These are phyloP conservation scores for Thalassoma bifasciatum DNA, from an alignment of 2,113 vertebrate species.

Conservation along the genomic window DNA sequence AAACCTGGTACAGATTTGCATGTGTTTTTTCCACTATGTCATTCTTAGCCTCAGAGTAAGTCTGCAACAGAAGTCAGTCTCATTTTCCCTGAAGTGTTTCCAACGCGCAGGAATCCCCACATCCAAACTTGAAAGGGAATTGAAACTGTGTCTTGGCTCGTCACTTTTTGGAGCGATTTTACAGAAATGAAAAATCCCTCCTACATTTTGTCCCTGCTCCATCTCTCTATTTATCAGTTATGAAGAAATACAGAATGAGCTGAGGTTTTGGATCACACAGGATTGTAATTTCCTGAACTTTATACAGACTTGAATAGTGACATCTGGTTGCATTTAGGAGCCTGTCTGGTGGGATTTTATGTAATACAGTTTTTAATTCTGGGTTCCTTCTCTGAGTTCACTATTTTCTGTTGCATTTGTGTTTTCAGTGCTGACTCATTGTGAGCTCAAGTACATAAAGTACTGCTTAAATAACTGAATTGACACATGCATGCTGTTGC, in stretches of 20 bases:
- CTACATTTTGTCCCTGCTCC: background rate
- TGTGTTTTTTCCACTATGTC: background rate
- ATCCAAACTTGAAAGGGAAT: background rate
- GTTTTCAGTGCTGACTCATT: background rate
- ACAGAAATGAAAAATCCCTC: background rate
- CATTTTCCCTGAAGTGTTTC: slow-evolving; percentile 1
- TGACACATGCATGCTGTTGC: background rate
- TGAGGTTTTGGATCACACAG: background rate
- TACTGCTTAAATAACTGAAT: no score
- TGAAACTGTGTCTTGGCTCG: background rate
- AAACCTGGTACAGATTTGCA: background rate
- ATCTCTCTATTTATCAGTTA: no score
- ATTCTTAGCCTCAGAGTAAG: background rate
- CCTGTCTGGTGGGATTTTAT: background rate
- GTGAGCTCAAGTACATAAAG: background rate
- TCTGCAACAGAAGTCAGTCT: background rate
- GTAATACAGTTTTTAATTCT: background rate
- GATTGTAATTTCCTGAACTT: background rate
- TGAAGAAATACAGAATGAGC: background rate
- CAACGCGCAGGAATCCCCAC: slow-evolving; percentile 12
- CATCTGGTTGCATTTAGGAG: background rate
- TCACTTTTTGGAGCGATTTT: background rate
- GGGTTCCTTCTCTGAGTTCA: background rate
- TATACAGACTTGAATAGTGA: background rate
- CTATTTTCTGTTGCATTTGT: background rate